A percentile compares a stretch with the other conserved stretches of the same genome.
Conservation (phyloP, 2,113 vertebrate genomes). For the Nesoenas mayeri region DNA sequence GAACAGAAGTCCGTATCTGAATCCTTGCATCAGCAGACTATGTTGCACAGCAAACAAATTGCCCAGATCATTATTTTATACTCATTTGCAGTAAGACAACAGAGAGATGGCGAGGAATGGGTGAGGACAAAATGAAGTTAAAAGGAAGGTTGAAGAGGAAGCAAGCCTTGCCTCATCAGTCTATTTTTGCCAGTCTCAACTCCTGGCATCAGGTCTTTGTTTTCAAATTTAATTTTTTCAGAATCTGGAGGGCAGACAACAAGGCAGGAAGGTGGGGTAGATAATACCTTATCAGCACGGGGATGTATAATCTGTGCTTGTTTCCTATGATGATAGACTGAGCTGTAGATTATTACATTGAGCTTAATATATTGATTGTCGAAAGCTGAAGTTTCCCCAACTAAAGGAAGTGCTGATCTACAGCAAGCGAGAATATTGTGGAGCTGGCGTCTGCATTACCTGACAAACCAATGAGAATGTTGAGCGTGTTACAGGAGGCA, state of each 20-base stretch:
- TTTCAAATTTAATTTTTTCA: constrained; percentile 18
- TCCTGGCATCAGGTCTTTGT: background rate
- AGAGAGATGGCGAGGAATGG: constrained; percentile 13
- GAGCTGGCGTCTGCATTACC: background rate
- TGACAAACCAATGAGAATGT: background rate
- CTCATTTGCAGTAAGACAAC: constrained; percentile 7
- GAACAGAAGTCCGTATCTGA: constrained; percentile 37
- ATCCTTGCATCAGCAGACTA: constrained; percentile 61
- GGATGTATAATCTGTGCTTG: background rate
- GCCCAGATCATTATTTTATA: background rate
- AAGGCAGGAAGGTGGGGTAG: background rate
- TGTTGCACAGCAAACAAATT: constrained; percentile 42
- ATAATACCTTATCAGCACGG: background rate
- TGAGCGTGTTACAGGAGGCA: background rate
- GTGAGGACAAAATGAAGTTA: background rate
- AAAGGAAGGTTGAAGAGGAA: background rate
- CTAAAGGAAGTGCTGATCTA: background rate
- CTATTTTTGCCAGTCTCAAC: background rate
- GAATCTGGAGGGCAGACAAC: constrained; percentile 21
- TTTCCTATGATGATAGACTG: background rate
- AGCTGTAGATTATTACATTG: background rate
- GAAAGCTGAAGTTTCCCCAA: background rate
- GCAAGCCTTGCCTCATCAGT: background rate
- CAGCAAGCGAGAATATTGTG: background rate
- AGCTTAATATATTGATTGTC: background rate